Evolutionary conservation across 2,113 vertebrate genomes (phyloP).

Genomic region (Myocastor coypus): DNA sequence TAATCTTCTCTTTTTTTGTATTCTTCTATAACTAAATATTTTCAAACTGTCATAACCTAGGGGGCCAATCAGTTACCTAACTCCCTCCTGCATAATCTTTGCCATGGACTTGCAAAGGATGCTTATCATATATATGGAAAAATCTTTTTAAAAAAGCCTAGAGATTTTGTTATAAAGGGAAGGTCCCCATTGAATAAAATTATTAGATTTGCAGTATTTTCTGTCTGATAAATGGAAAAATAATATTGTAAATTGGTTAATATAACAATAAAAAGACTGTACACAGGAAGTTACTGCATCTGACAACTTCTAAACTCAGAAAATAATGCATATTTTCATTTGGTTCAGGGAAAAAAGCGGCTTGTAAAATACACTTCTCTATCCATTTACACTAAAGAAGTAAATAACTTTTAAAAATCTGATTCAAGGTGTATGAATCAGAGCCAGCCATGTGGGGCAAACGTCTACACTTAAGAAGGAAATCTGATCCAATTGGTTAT

Average conservation of each 20-base stretch:
- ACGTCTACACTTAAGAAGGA: background rate
- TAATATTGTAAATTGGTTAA: background rate
- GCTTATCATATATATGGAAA: background rate
- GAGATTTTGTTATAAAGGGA: background rate
- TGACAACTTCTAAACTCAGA: background rate
- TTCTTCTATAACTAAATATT: background rate
- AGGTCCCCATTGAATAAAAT: background rate
- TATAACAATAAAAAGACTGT: background rate
- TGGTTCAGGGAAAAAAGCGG: background rate
- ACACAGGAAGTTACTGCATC: background rate
- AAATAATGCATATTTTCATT: background rate
- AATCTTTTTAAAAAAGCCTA: background rate
- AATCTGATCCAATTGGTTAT: background rate
- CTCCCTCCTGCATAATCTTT: background rate
- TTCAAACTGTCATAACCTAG: background rate
- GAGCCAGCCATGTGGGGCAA: background rate
- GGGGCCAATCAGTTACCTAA: background rate
- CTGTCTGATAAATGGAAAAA: background rate
- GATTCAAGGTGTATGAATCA: background rate
- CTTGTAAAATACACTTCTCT: background rate
- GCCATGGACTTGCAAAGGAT: background rate
- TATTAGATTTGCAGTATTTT: background rate
- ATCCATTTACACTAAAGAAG: background rate
- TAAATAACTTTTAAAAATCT: background rate
- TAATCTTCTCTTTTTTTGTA: background rate